Base-by-base conservation (phyloP, 2,797 vertebrate species). In the Pseudopleuronectes americanus region DNA sequence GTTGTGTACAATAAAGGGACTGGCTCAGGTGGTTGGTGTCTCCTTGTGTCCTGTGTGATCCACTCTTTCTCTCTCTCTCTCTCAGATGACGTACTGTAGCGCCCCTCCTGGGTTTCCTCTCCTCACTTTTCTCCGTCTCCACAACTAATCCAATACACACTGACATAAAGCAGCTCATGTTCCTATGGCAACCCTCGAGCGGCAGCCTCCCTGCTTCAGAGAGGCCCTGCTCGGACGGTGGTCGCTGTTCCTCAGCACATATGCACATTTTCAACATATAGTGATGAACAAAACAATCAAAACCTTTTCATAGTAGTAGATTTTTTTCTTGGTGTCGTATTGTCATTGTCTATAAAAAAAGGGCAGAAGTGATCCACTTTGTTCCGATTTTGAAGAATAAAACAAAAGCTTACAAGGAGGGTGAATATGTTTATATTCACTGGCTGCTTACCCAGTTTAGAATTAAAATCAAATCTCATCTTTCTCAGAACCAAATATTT, bases 11-110 rank as follows among this genome's bases (percentile, higher is more conserved):
- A 94, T 93, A 94, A 95, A 92, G 89, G 91, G 92, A 90, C 83
- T 90, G 80, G 52, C 85, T 93, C 83, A 94, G 93, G 93, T 93
- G 93, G 93, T 90, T 94, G 91, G 93, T 94, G 93, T 93, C 84
- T 94, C 81, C 77, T 90, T 92, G 88, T 92, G 89, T 93, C 81
- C 36, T 71, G 74, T 87, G 84, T 92, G 64, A 68, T 90, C 77
- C 26, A 22, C 73, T 69, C 24, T 76, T 45, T 70, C 26, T 75
- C 47, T 56, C 62, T 55, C 36, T 72, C 31, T 53, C 49, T 72
- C 24, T 41, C n/a, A 83, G 33, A 61, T 47, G 16, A 52, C 6
- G 6, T 12, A 24, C 16, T 14, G n/a, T 83, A 75, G 60, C 16
- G 0, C 21, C 21, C 57, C 43, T 53, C 24, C 38, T 70, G 33